A percentile compares a stretch with the other conserved stretches of the same genome.
Conservation (phyloP, 2,888 invertebrate species). For the Cryptocephalus moraei region DNA sequence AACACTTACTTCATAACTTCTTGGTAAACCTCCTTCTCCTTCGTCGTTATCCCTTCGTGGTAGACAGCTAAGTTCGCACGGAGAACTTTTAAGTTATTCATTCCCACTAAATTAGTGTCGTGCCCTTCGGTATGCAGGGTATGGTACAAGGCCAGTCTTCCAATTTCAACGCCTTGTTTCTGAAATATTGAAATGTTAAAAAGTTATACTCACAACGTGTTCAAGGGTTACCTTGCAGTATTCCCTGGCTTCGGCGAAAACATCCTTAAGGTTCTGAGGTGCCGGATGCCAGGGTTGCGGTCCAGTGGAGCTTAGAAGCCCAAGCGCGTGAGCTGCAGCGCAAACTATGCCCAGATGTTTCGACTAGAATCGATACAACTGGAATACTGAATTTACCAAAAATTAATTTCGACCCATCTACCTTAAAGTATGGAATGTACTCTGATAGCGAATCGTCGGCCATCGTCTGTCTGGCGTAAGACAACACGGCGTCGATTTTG, state of each 20-base stretch:
- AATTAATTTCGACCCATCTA: neutral
- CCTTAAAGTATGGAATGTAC: slow-evolving; percentile 68
- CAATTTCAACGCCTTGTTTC: slow-evolving; percentile 55
- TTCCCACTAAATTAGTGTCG: slow-evolving; percentile 66
- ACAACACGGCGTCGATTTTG: slow-evolving; percentile 60
- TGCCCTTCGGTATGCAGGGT: slow-evolving; percentile 50
- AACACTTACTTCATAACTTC: slow-evolving; percentile 24
- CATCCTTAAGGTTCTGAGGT: slow-evolving; percentile 47
- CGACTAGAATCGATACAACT: no score
- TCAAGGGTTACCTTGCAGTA: slow-evolving; percentile 61
- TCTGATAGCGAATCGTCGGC: slow-evolving; percentile 67
- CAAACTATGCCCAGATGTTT: slow-evolving; percentile 66
- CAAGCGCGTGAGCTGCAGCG: slow-evolving; percentile 75
- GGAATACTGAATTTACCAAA: neutral
- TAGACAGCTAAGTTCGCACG: slow-evolving; percentile 53
- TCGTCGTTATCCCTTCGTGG: slow-evolving; percentile 50
- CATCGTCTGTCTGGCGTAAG: slow-evolving; percentile 72
- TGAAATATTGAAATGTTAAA: slow-evolving; percentile 24
- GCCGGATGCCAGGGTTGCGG: slow-evolving; percentile 78
- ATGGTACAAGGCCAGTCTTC: slow-evolving; percentile 60
- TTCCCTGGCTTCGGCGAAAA: slow-evolving; percentile 51
- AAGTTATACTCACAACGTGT: slow-evolving; percentile 7
- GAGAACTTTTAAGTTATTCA: slow-evolving; percentile 55
- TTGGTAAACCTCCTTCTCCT: slow-evolving; percentile 51
- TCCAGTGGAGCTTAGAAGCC: slow-evolving; percentile 65